Conservation (phyloP, 1,140 invertebrate species). For the Contarinia nasturtii region DNA sequence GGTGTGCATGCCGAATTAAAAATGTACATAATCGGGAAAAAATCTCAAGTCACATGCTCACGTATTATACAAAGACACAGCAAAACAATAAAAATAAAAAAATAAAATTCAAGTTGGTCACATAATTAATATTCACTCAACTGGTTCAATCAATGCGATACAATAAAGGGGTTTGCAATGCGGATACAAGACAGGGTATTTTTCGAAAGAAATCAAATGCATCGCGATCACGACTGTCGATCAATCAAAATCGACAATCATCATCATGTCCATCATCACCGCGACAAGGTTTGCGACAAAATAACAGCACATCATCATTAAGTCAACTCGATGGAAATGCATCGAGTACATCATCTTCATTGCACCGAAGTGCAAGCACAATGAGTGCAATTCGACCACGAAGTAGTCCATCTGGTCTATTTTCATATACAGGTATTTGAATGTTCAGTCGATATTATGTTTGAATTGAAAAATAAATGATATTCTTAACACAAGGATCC, state of each 20-base stretch:
- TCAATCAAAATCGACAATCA: slow-evolving; percentile 1
- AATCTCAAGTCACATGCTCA: no score
- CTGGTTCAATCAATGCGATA: background rate
- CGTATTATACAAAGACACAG: no score
- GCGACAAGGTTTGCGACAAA: slow-evolving; percentile 7
- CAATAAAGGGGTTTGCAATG: slow-evolving; percentile 19
- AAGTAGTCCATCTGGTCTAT: slow-evolving; percentile 49
- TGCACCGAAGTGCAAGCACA: slow-evolving; percentile 31
- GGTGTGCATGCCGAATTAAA: no score
- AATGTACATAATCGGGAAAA: no score
- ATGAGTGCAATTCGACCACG: slow-evolving; percentile 37
- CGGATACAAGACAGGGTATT: slow-evolving; percentile 29
- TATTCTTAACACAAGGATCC: slow-evolving; percentile 18
- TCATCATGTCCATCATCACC: slow-evolving; percentile 21
- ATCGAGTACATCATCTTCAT: slow-evolving; percentile 4
- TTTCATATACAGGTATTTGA: slow-evolving; percentile 46
- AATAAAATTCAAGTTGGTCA: background rate
- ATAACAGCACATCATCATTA: slow-evolving; percentile 14
- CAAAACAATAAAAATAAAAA: no score
- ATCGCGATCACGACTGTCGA: slow-evolving; percentile 9
- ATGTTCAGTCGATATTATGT: slow-evolving; percentile 2
- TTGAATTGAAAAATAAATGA: slow-evolving; percentile 3
- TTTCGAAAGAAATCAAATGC: slow-evolving; percentile 27
- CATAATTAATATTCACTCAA: background rate
- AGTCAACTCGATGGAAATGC: slow-evolving; percentile 13